Conservation (phyloP, 2,888 invertebrate species). For the Sthenelais limicola region DNA sequence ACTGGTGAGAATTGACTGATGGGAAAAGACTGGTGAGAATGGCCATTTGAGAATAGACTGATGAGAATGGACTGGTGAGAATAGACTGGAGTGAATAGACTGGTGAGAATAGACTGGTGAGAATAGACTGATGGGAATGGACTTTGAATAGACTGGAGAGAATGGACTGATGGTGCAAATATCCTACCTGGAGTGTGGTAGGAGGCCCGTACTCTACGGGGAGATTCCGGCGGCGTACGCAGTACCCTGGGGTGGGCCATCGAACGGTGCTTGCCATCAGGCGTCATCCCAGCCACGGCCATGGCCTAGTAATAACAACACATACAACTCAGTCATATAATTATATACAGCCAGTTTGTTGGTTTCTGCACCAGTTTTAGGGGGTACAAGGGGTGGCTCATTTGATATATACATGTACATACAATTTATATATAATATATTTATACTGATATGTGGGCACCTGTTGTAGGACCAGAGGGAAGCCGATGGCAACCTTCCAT, state of each 20-base stretch:
- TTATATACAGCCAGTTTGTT: too few relatives aligned
- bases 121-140: slow-evolving; percentile 1
- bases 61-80: too few relatives aligned
- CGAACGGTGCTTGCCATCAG: slow-evolving; percentile 60
- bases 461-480: too few relatives aligned
- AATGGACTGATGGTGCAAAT: background rate
- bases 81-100: background rate
- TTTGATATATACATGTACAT: too few relatives aligned
- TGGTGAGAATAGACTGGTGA: background rate
- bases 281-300: slow-evolving; percentile 78
- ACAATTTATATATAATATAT: too few relatives aligned
- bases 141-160: background rate
- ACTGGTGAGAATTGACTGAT: background rate
- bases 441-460: too few relatives aligned
- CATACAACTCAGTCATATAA: too few relatives aligned
- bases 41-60: too few relatives aligned
- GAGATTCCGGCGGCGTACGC: slow-evolving; percentile 59
- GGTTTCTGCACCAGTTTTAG: too few relatives aligned
- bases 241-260: slow-evolving; percentile 60
- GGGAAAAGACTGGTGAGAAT: background rate
- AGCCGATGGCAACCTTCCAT: too few relatives aligned
- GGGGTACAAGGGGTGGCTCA: too few relatives aligned
- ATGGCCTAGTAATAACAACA: slow-evolving; percentile 81
- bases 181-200: slow-evolving; percentile 62
- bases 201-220: slow-evolving; percentile 57